A percentile compares a stretch with the other conserved stretches of the same genome.
Evolutionary conservation across 92 coral and sea anemone species (phyloP).

Genomic region (Phenganax subtilis): DNA sequence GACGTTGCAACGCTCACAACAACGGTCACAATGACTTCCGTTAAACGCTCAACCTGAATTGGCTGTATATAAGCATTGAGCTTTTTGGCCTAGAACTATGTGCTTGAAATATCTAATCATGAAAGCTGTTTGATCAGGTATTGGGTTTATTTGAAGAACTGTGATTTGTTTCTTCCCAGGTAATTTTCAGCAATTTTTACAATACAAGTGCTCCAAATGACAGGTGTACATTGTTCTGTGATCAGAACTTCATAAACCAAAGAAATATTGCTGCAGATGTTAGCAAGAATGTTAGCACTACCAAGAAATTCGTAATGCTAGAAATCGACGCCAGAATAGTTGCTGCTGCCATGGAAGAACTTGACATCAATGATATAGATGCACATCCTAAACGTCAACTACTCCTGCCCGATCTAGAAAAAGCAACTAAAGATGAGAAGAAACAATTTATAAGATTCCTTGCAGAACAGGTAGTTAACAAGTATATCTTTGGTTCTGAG

Average conservation of each 20-base stretch:
- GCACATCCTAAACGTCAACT: neutral
- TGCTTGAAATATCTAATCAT: neutral
- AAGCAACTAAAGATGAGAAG: slow-evolving; percentile 49
- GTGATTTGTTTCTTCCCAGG: neutral
- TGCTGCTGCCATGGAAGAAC: slow-evolving; percentile 13
- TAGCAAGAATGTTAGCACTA: slow-evolving; percentile 22
- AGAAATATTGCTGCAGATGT: slow-evolving; percentile 10
- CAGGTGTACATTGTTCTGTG: slow-evolving; percentile 2
- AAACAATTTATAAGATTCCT: slow-evolving; percentile 48
- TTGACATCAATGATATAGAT: slow-evolving; percentile 5
- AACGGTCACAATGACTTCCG: too few relatives aligned
- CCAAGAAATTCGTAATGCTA: slow-evolving; percentile 6
- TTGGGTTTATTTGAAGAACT: neutral
- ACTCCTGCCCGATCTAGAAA: neutral
- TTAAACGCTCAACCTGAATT: too few relatives aligned
- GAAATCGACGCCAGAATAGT: slow-evolving; percentile 19
- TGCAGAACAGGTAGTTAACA: slow-evolving; percentile 28
- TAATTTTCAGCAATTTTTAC: neutral
- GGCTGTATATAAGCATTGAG: neutral
- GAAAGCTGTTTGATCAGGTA: neutral
- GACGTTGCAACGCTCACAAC: too few relatives aligned
- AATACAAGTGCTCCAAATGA: slow-evolving; percentile 6
- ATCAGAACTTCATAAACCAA: neutral
- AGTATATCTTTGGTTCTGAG: slow-evolving; percentile 26
- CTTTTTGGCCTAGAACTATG: too few relatives aligned